Evolutionary conservation across 64 coral and sea anemone species (phyloP).

Genomic region (Stichodactyla helianthus): DNA sequence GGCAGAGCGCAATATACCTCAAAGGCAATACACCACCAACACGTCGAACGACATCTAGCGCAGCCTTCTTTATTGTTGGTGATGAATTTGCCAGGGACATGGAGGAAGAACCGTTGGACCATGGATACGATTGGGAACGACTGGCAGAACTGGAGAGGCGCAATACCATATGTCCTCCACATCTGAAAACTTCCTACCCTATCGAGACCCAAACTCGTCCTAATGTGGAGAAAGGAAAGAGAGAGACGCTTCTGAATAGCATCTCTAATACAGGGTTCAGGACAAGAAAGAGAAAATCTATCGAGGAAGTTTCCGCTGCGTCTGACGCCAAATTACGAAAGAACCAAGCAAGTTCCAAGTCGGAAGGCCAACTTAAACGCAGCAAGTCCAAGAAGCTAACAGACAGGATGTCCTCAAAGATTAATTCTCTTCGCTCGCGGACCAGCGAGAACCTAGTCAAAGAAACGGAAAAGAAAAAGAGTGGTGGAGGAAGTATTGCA

Average conservation of each 20-base stretch:
- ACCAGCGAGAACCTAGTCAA: constrained; percentile 37
- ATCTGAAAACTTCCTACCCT: constrained; percentile 57
- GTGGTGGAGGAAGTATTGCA: constrained; percentile 28
- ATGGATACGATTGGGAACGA: constrained; percentile 45
- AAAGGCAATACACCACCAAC: constrained; percentile 36
- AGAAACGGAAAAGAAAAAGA: constrained; percentile 10
- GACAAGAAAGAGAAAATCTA: constrained; percentile 25
- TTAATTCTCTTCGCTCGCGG: constrained; percentile 34
- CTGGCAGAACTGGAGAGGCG: constrained; percentile 57
- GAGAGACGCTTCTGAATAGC: constrained; percentile 22
- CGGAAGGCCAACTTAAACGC: constrained; percentile 24
- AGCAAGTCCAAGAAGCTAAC: constrained; percentile 33
- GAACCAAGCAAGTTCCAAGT: constrained; percentile 28
- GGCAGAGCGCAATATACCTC: constrained; percentile 60
- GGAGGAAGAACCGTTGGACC: constrained; percentile 35
- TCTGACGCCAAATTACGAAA: not conserved
- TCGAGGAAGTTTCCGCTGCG: not conserved
- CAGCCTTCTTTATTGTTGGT: constrained; percentile 47
- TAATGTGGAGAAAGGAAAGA: constrained; percentile 17
- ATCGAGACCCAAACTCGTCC: constrained; percentile 56
- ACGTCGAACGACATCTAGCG: constrained; percentile 42
- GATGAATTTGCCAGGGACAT: constrained; percentile 37
- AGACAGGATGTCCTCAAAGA: constrained; percentile 11
- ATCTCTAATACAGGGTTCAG: constrained; percentile 17
- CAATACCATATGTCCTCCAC: constrained; percentile 45